These are phyloP conservation scores for Leptogaster cylindrica DNA, from an alignment of 2,888 invertebrate genomes.

Conservation along the genomic window DNA sequence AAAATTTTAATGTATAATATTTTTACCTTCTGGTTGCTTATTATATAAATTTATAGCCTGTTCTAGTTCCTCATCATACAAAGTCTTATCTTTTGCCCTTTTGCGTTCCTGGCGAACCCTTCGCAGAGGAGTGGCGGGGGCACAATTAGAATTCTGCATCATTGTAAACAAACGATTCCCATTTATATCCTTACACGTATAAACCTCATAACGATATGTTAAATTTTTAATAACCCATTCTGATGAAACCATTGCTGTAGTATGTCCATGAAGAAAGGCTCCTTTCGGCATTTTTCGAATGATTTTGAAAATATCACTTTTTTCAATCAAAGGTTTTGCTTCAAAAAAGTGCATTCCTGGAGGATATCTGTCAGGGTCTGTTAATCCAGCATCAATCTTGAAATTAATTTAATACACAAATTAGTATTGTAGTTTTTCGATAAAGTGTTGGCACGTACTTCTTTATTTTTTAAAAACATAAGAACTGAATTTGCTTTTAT, in stretches of 20 bases:
- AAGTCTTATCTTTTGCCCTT: conserved; percentile 60
- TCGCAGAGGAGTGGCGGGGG: conserved; percentile 58
- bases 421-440: neutral
- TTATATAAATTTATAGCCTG: conserved; percentile 67
- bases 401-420: neutral
- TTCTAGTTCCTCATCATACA: conserved; percentile 66
- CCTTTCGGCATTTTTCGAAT: conserved; percentile 69
- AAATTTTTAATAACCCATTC: conserved; percentile 65
- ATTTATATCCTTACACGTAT: conserved; percentile 57
- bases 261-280: conserved; percentile 66
- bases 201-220: conserved; percentile 61
- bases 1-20: neutral
- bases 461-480: conserved; percentile 55
- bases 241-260: conserved; percentile 64
- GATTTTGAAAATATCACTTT: conserved; percentile 67
- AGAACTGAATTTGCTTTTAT: conserved; percentile 55
- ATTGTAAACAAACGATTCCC: conserved; percentile 59
- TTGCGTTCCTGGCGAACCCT: conserved; percentile 62
- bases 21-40: conserved; percentile 62
- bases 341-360: conserved; percentile 67
- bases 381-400: conserved; percentile 50
- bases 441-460: no score
- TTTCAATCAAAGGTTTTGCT: conserved; percentile 63
- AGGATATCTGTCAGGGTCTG: conserved; percentile 62
- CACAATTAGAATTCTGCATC: conserved; percentile 53